phyloP scores from a whole-genome alignment of 2,113 vertebrate species.

The Pandion haliaetus region DNA sequence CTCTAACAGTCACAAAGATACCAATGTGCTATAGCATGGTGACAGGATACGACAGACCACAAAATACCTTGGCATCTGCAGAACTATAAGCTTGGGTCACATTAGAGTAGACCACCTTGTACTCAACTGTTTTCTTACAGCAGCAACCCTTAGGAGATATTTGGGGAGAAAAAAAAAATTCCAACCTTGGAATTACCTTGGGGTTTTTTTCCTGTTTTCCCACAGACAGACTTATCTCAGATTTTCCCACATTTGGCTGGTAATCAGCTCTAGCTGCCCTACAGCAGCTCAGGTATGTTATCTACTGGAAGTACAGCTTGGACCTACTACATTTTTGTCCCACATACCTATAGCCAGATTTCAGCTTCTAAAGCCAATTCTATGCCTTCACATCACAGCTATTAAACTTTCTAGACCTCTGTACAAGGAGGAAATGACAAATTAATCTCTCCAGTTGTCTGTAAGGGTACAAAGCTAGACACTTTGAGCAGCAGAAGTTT shows the following conservation, averaged over 20 bases:
- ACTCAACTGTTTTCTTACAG: not conserved
- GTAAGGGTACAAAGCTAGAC: not conserved
- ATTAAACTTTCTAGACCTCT: not conserved
- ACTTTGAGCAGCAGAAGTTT: not conserved
- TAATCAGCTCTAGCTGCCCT: not conserved
- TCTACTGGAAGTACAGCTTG: not conserved
- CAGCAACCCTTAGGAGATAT: not conserved
- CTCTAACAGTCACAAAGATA: not conserved
- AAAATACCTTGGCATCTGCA: not conserved
- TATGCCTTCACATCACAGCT: not conserved
- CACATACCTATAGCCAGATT: not conserved
- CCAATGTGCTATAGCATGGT: accelerated
- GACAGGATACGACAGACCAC: not conserved
- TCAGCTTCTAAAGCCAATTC: not conserved
- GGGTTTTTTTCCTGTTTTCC: not conserved
- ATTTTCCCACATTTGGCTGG: not conserved
- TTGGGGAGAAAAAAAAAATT: no score
- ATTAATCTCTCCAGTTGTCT: not conserved
- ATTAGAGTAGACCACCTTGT: not conserved
- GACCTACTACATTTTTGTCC: not conserved
- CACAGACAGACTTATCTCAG: not conserved
- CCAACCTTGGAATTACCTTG: not conserved
- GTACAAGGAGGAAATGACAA: not conserved
- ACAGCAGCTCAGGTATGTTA: not conserved
- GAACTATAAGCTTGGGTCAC: not conserved